These are phyloP conservation scores for Sesia bembeciformis DNA, from an alignment of 2,888 invertebrate species.

Conservation along the genomic window DNA sequence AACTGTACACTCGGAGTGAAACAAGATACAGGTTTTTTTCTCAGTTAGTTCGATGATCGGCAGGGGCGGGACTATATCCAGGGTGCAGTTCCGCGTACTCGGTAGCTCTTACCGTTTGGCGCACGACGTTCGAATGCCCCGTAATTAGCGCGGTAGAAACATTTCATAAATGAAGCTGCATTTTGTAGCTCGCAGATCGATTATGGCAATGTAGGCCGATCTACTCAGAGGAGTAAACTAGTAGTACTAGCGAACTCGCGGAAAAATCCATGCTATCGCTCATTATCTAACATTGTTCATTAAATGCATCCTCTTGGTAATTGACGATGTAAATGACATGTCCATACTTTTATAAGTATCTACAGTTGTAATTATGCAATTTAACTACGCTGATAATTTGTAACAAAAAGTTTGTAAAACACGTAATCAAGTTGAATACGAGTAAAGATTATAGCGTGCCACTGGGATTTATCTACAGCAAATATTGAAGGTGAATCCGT, in stretches of 20 bases:
- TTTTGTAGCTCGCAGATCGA: too few relatives aligned
- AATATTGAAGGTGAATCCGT: constrained; percentile 61
- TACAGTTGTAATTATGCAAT: background rate
- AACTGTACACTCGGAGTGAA: constrained; percentile 65
- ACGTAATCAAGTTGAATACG: background rate
- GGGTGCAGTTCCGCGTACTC: background rate
- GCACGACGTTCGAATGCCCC: too few relatives aligned
- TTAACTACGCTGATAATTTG: background rate
- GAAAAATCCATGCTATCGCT: background rate
- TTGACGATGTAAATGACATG: background rate
- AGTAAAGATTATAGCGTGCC: constrained; percentile 16
- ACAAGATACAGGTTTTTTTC: constrained; percentile 65
- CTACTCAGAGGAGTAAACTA: background rate
- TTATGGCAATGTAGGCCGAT: background rate
- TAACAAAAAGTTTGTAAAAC: background rate
- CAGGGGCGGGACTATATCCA: constrained; percentile 22
- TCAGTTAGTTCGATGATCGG: constrained; percentile 60
- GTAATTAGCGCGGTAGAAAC: too few relatives aligned
- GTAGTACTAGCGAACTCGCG: background rate
- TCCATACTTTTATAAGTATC: background rate
- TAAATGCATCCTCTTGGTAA: background rate
- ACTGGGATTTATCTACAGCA: constrained; percentile 56
- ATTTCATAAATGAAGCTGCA: too few relatives aligned
- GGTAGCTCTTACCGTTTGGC: too few relatives aligned
- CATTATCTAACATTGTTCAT: background rate